Evolutionary conservation across 1,140 invertebrate genomes (phyloP).

Genomic region (Papilio glaucus): DNA sequence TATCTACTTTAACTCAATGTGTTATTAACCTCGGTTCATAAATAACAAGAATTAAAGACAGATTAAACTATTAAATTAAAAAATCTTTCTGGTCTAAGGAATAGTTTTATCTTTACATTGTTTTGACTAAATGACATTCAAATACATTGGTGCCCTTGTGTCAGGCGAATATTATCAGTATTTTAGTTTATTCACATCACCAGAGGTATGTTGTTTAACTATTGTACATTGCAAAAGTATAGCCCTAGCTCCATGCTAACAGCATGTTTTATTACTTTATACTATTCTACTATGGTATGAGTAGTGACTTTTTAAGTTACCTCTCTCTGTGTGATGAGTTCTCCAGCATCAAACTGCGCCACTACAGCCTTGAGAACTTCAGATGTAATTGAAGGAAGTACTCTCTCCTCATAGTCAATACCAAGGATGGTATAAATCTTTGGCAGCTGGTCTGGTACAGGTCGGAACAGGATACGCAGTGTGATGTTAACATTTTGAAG

Average conservation of each 20-base stretch:
- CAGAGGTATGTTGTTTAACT: no score
- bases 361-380: conserved; percentile 99
- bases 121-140: no score
- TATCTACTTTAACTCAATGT: no score
- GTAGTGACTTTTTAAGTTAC: conserved; percentile 53
- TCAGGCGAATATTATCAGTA: no score
- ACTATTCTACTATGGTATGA: no score
- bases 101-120: neutral
- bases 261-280: no score
- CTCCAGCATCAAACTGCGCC: conserved; percentile 99
- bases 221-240: no score
- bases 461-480: conserved; percentile 97
- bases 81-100: neutral
- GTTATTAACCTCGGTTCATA: no score
- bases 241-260: no score
- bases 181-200: no score
- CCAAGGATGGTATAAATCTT: conserved; percentile 98
- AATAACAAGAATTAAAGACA: conserved; percentile 5
- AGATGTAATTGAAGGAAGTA: conserved; percentile 98
- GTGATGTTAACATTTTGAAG: conserved; percentile 99
- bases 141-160: no score
- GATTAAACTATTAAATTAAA: no score
- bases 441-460: conserved; percentile 93
- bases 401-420: conserved; percentile 98
- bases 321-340: conserved; percentile 99